These are phyloP conservation scores for Criorhina ranunculi DNA, from an alignment of 2,888 invertebrate species.

Conservation along the genomic window DNA sequence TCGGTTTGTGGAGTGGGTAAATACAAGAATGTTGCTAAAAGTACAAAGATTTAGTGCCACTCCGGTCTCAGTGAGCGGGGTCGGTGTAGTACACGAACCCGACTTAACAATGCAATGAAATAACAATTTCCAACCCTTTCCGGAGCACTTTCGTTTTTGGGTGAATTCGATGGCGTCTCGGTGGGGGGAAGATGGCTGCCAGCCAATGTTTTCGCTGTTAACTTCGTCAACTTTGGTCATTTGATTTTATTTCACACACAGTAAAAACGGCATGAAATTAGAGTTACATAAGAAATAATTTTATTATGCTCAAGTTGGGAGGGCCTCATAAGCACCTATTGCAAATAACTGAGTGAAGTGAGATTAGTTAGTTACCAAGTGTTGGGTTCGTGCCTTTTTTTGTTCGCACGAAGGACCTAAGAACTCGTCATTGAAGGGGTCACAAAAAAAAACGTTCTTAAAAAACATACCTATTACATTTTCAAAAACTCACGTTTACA, in stretches of 20 bases:
- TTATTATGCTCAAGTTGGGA: slow-evolving; percentile 1
- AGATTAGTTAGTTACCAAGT: background rate
- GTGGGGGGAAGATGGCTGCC: background rate
- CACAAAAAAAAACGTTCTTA: too few relatives aligned
- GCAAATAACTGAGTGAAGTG: background rate
- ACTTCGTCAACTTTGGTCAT: slow-evolving; percentile 29
- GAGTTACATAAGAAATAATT: slow-evolving; percentile 34
- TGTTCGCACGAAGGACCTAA: background rate
- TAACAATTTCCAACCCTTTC: slow-evolving; percentile 56
- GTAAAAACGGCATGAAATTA: slow-evolving; percentile 47
- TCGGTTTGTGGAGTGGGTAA: slow-evolving; percentile 33
- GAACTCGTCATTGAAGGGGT: too few relatives aligned
- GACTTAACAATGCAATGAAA: slow-evolving; percentile 68
- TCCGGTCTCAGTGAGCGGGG: slow-evolving; percentile 3
- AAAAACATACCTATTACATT: too few relatives aligned
- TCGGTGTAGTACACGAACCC: slow-evolving; percentile 30
- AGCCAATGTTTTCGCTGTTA: background rate
- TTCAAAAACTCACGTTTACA: too few relatives aligned
- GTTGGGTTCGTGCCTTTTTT: background rate
- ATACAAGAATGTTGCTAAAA: slow-evolving; percentile 66
- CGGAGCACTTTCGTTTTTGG: slow-evolving; percentile 17
- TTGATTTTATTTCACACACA: slow-evolving; percentile 48
- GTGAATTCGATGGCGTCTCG: background rate
- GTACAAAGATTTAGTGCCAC: slow-evolving; percentile 67
- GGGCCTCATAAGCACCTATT: background rate